Evolutionary conservation across 2,888 invertebrate species (phyloP).

Genomic region (Eudemis profundana): DNA sequence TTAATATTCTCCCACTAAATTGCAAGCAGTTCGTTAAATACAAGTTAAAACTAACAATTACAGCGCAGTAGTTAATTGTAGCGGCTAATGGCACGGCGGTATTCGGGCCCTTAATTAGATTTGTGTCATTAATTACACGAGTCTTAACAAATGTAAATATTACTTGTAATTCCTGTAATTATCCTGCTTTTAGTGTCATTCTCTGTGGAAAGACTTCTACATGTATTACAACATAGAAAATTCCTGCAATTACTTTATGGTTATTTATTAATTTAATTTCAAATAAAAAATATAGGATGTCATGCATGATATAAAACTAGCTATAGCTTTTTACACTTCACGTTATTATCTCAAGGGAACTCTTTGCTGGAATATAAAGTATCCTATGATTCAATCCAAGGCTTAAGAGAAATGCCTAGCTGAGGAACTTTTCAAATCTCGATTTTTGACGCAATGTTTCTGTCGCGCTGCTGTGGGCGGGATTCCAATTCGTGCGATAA

Average conservation of each 20-base stretch:
- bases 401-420: too few relatives aligned
- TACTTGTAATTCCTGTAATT: slow-evolving; percentile 31
- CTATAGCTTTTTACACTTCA: too few relatives aligned
- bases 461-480: too few relatives aligned
- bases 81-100: slow-evolving; percentile 55
- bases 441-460: too few relatives aligned
- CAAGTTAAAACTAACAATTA: slow-evolving; percentile 59
- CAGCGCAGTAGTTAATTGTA: slow-evolving; percentile 55
- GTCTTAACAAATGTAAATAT: slow-evolving; percentile 47
- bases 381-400: too few relatives aligned
- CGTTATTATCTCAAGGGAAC: too few relatives aligned
- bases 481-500: too few relatives aligned
- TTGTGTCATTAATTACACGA: slow-evolving; percentile 54
- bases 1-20: slow-evolving; percentile 10
- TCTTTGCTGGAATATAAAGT: too few relatives aligned
- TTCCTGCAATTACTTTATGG: background rate
- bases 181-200: slow-evolving; percentile 26
- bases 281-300: too few relatives aligned
- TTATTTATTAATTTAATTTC: too few relatives aligned
- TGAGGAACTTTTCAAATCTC: too few relatives aligned
- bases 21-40: slow-evolving; percentile 40
- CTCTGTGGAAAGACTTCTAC: background rate
- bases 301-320: too few relatives aligned
- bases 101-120: slow-evolving; percentile 51
- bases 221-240: background rate